Base-by-base conservation (phyloP, 2,797 vertebrate species). In the Podargus strigoides region DNA sequence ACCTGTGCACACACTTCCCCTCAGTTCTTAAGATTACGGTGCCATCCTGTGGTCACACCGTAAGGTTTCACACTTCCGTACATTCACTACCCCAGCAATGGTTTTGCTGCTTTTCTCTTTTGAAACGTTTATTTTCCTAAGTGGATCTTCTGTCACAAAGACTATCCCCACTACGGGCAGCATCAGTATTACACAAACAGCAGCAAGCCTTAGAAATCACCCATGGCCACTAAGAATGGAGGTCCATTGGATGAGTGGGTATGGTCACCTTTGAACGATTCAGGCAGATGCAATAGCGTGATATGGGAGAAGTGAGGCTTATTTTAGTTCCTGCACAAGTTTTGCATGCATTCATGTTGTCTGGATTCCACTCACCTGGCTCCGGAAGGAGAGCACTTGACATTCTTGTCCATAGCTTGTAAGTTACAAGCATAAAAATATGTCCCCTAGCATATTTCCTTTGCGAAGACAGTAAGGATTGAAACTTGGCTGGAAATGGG, bases 281-380 rank as follows among this genome's bases (percentile, higher is more conserved):
- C 14, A 8, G 50, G n/a, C 8, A 18, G 36, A 18, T 9, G 16
- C n/a, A 16, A 19, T 6, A 14, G 12, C 1, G 9, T 0, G 0
- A 39, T 11, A 16, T 0, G 12, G 37, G 9, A 56, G 15, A n/a
- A 78, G 27, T 1, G 6, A 70, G 5, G 14, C 10, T 34, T 28
- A 20, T 21, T 50, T 47, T 30, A n/a, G 44, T 6, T 13, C 32
- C 42, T 14, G 49, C 46, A 44, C 39, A 50, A 26, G n/a, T 32
- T 67, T 41, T 41, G n/a, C 12, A 14, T 0, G 6, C 5, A 1
- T 32, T 80, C 14, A 8, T 3, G 14, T 30, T 41, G 36, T 14
- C 24, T 0, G 0, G 41, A 30, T 77, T 62, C 19, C 64, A 67
- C 19, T 27, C 7, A 13, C 5, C 34, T 20, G 32, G 32, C 32